A percentile compares a stretch with the other conserved stretches of the same genome.
Evolutionary conservation across 2,113 vertebrate genomes (phyloP).

Genomic region (Etia nguti): DNA sequence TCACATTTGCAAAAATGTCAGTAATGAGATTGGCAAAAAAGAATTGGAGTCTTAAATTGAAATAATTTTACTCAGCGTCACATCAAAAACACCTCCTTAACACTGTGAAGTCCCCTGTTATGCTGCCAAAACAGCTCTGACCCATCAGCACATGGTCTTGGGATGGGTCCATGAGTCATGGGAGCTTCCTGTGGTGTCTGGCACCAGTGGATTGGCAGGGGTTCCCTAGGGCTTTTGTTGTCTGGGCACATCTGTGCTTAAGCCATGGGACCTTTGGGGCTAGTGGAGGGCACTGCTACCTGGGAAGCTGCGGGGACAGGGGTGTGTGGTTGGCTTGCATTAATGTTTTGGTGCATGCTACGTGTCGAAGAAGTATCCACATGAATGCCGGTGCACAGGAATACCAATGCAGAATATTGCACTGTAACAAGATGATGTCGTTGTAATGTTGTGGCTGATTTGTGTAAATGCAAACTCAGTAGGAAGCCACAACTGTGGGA

Average conservation of each 20-base stretch:
- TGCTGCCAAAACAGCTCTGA: background rate
- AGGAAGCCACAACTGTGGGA: background rate
- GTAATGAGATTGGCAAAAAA: background rate
- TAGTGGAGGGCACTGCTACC: background rate
- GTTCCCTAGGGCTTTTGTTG: background rate
- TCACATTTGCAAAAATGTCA: background rate
- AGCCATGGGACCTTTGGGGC: background rate
- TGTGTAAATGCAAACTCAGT: background rate
- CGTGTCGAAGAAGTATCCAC: background rate
- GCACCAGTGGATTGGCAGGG: background rate
- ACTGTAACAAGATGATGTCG: background rate
- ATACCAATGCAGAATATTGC: background rate
- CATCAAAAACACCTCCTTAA: background rate
- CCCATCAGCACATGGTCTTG: background rate
- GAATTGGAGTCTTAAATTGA: background rate
- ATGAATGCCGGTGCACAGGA: background rate
- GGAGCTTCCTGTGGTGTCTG: background rate
- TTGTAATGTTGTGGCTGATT: background rate
- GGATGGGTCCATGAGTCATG: background rate
- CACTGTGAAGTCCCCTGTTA: background rate
- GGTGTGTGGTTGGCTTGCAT: background rate
- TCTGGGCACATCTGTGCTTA: background rate
- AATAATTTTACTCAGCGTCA: background rate
- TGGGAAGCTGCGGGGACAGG: background rate
- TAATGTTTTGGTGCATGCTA: background rate